These are phyloP conservation scores for Epiblema foenella DNA, from an alignment of 2,888 invertebrate species.

Conservation along the genomic window DNA sequence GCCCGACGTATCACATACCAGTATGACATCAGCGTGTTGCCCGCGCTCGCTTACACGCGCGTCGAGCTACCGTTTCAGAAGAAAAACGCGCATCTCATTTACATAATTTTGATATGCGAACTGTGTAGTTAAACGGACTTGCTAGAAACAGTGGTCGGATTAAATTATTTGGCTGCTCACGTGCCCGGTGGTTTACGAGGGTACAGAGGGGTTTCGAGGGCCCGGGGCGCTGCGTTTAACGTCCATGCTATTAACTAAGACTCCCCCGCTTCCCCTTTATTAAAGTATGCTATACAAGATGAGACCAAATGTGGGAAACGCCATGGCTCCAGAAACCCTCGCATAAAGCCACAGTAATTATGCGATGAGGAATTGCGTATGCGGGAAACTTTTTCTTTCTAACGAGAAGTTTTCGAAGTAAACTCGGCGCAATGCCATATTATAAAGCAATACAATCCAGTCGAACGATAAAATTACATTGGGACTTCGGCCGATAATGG, in stretches of 20 bases:
- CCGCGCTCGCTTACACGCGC: not conserved
- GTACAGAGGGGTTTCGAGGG: slow-evolving; percentile 37
- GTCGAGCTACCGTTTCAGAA: not conserved
- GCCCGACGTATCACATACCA: not conserved
- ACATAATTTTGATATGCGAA: not conserved
- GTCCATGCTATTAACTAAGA: slow-evolving; percentile 56
- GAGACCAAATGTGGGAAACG: slow-evolving; percentile 46
- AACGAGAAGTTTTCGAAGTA: slow-evolving; percentile 18
- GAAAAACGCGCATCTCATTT: not conserved
- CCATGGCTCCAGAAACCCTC: slow-evolving; percentile 2
- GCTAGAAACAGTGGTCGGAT: slow-evolving; percentile 54
- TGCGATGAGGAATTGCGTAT: slow-evolving; percentile 26
- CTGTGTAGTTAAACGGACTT: not conserved
- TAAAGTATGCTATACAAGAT: slow-evolving; percentile 41
- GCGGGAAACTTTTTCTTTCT: slow-evolving; percentile 5
- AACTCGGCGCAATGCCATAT: slow-evolving; percentile 31
- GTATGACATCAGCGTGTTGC: not conserved
- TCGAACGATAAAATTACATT: slow-evolving; percentile 27
- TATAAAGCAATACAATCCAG: slow-evolving; percentile 31
- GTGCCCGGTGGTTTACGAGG: slow-evolving; percentile 57
- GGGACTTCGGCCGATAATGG: slow-evolving; percentile 29
- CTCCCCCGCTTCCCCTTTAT: slow-evolving; percentile 44
- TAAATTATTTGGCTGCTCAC: slow-evolving; percentile 63
- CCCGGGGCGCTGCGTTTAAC: slow-evolving; percentile 52
- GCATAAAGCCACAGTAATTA: slow-evolving; percentile 20